These are phyloP conservation scores for Megaceryle torquata DNA, from an alignment of 2,113 vertebrate genomes.

Conservation along the genomic window DNA sequence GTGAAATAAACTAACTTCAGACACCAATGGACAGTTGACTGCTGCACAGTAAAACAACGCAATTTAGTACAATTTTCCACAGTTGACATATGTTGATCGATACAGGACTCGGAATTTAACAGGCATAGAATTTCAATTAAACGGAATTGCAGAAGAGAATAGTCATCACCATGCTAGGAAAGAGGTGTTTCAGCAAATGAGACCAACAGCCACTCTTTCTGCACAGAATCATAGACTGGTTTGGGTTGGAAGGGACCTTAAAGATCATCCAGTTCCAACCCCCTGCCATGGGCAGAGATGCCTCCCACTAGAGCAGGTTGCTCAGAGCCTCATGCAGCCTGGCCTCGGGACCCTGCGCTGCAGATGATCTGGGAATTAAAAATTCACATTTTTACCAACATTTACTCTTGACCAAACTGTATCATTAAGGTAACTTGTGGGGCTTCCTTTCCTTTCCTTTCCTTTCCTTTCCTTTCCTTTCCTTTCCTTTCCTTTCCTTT, in stretches of 20 bases:
- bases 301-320: neutral
- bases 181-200: conserved; percentile 58
- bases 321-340: neutral
- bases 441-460: neutral
- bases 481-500: neutral
- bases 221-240: neutral
- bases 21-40: conserved; percentile 62
- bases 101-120: conserved; percentile 71
- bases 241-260: neutral
- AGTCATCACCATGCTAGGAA: conserved; percentile 28
- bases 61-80: conserved; percentile 75
- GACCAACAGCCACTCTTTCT: neutral
- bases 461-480: neutral
- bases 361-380: conserved; percentile 35
- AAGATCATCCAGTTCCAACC: neutral
- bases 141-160: conserved; percentile 66
- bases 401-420: neutral
- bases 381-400: conserved; percentile 45
- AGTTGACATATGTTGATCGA: conserved; percentile 75
- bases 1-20: conserved; percentile 67
- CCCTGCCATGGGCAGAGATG: neutral
- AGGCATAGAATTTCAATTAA: conserved; percentile 76
- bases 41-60: conserved; percentile 65
- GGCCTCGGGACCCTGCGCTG: neutral
- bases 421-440: conserved; percentile 3